Evolutionary conservation across 2,888 invertebrate species (phyloP).

Genomic region (Nymphalis polychloros): DNA sequence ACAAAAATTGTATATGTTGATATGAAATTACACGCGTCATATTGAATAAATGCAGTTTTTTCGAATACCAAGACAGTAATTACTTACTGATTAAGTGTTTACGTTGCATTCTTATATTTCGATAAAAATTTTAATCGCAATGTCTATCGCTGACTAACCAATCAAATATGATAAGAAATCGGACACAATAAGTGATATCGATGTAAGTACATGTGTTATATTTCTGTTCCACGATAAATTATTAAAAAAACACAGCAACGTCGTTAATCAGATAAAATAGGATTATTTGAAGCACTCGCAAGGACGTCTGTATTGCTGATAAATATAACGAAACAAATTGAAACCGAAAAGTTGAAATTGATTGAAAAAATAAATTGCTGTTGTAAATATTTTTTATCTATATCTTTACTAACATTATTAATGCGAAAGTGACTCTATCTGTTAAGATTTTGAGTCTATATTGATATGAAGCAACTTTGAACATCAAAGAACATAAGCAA

Average conservation of each 20-base stretch:
- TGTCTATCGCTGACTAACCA: neutral
- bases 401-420: too few relatives aligned
- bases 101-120: conserved; percentile 11
- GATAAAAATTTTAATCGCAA: neutral
- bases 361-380: too few relatives aligned
- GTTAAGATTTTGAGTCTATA: too few relatives aligned
- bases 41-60: neutral
- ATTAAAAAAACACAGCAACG: neutral
- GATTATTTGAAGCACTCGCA: conserved; percentile 12
- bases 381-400: too few relatives aligned
- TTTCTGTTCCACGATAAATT: neutral
- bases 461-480: too few relatives aligned
- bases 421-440: too few relatives aligned
- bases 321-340: too few relatives aligned
- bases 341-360: too few relatives aligned
- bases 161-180: conserved; percentile 3
- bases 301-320: neutral
- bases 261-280: conserved; percentile 1
- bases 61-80: neutral
- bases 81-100: conserved; percentile 1
- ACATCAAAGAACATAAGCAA: too few relatives aligned
- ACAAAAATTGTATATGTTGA: too few relatives aligned
- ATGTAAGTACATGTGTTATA: too few relatives aligned
- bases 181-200: neutral
- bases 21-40: too few relatives aligned